phyloP scores from a whole-genome alignment of 2,797 vertebrate genomes.

The Notolabrus celidotus region DNA sequence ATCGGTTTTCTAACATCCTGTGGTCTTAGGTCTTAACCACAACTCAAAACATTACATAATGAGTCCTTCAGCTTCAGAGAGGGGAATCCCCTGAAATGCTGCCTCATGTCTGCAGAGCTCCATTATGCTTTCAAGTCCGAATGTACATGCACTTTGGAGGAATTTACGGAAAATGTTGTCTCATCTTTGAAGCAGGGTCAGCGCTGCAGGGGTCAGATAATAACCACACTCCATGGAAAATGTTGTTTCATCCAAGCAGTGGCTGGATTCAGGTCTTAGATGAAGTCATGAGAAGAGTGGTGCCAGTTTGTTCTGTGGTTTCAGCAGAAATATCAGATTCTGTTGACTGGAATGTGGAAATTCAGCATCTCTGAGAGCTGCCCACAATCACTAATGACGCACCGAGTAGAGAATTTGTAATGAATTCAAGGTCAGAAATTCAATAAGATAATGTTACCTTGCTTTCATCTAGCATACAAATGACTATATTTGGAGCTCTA shows the following conservation, averaged over 20 bases:
- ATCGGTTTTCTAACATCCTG: conserved; percentile 56
- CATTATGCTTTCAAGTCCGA: conserved; percentile 14
- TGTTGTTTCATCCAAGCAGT: conserved; percentile 38
- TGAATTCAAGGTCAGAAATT: conserved; percentile 19
- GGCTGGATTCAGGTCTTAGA: conserved; percentile 27
- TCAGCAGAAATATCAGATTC: conserved; percentile 39
- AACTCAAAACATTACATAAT: conserved; percentile 64
- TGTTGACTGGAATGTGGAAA: conserved; percentile 40
- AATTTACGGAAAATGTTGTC: conserved; percentile 53
- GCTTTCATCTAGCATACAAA: conserved; percentile 7
- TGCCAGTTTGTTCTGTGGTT: conserved; percentile 44
- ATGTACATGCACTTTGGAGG: conserved; percentile 4
- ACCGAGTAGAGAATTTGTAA: conserved; percentile 29
- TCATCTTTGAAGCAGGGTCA: conserved; percentile 29
- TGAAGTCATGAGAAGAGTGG: conserved; percentile 53
- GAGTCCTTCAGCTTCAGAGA: conserved; percentile 37
- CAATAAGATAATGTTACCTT: conserved; percentile 5
- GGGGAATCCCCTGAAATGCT: conserved; percentile 71
- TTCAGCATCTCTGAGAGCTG: conserved; percentile 25
- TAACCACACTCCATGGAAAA: conserved; percentile 54
- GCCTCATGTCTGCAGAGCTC: conserved; percentile 54
- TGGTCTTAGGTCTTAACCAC: conserved; percentile 59
- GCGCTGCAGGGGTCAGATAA: conserved; percentile 41
- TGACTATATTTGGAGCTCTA: background rate
- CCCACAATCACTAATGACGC: conserved; percentile 33